Conservation (phyloP, 2,113 vertebrate species). For the Craseonycteris thonglongyai region DNA sequence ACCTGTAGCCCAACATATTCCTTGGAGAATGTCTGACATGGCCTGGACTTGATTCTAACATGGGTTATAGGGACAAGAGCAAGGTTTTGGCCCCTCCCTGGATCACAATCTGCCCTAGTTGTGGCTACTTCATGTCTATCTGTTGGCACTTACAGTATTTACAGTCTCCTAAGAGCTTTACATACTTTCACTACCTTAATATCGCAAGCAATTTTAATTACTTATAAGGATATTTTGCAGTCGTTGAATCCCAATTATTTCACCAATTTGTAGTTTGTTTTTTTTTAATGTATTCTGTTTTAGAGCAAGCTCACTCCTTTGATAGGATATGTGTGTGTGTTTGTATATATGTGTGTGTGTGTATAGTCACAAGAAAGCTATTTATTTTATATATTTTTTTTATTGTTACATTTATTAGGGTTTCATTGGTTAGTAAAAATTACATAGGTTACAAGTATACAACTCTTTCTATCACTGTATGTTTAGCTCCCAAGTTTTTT, state of each 20-base stretch:
- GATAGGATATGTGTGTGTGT: not conserved
- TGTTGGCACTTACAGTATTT: not conserved
- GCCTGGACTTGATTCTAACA: not conserved
- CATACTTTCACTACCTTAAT: not conserved
- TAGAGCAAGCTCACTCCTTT: not conserved
- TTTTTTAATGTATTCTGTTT: not conserved
- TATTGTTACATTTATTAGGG: too few species aligned
- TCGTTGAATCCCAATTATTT: not conserved
- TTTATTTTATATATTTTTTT: too few species aligned
- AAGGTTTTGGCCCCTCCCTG: not conserved
- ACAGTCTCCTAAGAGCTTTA: not conserved
- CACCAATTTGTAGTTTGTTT: not conserved
- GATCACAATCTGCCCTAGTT: not conserved
- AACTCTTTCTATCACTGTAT: too few species aligned
- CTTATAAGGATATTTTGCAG: not conserved
- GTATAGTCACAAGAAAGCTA: too few species aligned
- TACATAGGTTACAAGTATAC: too few species aligned
- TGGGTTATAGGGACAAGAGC: not conserved
- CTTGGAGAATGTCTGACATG: not conserved
- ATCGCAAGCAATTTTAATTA: not conserved
- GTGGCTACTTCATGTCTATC: not conserved
- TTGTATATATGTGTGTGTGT: too few species aligned
- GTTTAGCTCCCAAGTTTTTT: too few species aligned
- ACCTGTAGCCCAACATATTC: not conserved
- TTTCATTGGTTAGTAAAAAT: too few species aligned